Base-by-base conservation (phyloP, 2,888 invertebrate species). In the Chloromyia formosa region DNA sequence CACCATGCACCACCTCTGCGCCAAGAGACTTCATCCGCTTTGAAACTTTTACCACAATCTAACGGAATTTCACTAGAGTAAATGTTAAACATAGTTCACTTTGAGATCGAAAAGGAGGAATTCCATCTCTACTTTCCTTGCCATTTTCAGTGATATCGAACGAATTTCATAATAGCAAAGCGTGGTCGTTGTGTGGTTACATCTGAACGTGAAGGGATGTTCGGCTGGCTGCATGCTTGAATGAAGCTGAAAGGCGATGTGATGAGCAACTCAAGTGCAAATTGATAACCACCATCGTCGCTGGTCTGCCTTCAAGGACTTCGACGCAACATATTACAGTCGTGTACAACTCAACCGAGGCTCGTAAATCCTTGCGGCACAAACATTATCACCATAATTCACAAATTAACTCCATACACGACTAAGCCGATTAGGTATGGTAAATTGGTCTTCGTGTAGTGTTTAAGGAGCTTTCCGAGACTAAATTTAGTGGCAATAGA, bases 331-430 rank as follows among this genome's bases (percentile, higher is more conserved):
- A 35, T 35, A 35, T 35, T 35, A 27, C 23, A 12, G 23, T 18
- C 61, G 35, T 35, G 27, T 35, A 35, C 27, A 35, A 35, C 27
- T 61, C 23, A 23, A 23, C 27, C 61, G 23, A 16, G 22, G 9
- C 58, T 49, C 64, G 42, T 73, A 73, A 73, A 69, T 73, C 66
- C 75, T 68, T 49, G 60, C 40, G 68, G 73, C 68, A 73, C 53
- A 45, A 75, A 75, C 73, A 75, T 75, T 73, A 75, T 75, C 75
- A 73, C 68, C 20, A 73, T 75, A 75, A 73, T 75, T 75, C 64
- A 73, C 69, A 75, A 75, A 75, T 75, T 75, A 75, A 73, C 75
- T 75, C 62, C 40, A 75, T 61, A 73, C 68, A 73, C 35, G 20
- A 49, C 56, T 68, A 75, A 75, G 66, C 73, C 75, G 75, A 75